These are phyloP conservation scores for Falcunculus frontatus DNA, from an alignment of 2,113 vertebrate genomes.

Conservation along the genomic window DNA sequence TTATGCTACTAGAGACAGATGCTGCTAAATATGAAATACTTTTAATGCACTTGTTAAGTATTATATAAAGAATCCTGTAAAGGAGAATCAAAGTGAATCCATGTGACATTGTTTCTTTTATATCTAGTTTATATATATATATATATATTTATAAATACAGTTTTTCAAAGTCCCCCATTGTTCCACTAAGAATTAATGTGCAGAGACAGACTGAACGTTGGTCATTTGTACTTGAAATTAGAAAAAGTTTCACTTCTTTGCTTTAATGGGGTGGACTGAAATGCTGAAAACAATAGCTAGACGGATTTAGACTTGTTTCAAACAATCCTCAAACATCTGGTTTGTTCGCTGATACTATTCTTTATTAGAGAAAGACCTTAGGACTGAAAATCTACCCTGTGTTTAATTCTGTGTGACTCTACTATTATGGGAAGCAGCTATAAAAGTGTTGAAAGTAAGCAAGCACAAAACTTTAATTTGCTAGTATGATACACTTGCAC, in stretches of 20 bases:
- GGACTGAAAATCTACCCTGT: background rate
- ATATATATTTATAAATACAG: background rate
- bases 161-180: background rate
- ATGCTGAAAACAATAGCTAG: background rate
- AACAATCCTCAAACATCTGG: background rate
- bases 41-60: slow-evolving; percentile 26
- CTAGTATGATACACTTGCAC: background rate
- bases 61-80: background rate
- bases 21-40: slow-evolving; percentile 59
- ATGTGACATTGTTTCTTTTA: background rate
- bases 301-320: background rate
- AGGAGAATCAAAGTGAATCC: background rate
- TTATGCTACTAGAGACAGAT: slow-evolving; percentile 6
- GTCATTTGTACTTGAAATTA: background rate
- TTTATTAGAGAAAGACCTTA: background rate
- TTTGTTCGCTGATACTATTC: background rate
- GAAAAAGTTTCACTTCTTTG: background rate
- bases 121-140: background rate
- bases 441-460: background rate
- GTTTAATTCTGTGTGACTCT: background rate
- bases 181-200: background rate
- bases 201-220: background rate
- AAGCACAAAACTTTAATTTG: background rate
- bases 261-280: background rate
- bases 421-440: background rate